phyloP scores from a whole-genome alignment of 2,113 vertebrate species.

The Todiramphus saurophagus region DNA sequence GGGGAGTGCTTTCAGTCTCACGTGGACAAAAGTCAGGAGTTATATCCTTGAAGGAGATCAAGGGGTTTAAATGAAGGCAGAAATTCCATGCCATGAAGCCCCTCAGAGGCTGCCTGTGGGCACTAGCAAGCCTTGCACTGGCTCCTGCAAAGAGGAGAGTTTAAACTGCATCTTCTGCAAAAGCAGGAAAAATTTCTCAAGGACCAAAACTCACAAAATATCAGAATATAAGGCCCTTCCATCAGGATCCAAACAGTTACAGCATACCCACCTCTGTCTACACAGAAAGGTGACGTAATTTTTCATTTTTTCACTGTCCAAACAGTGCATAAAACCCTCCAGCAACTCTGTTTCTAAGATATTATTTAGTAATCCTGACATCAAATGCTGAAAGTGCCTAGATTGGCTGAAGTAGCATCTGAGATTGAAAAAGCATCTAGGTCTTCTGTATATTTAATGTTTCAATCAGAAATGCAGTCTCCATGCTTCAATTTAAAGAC shows the following conservation, averaged over 20 bases:
- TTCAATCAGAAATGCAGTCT: not conserved
- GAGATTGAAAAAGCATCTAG: not conserved
- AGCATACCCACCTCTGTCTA: not conserved
- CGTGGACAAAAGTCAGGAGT: not conserved
- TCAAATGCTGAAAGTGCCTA: not conserved
- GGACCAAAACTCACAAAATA: not conserved
- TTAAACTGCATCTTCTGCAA: not conserved
- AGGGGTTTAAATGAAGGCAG: not conserved
- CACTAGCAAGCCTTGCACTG: not conserved
- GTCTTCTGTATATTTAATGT: constrained; percentile 29
- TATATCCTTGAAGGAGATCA: not conserved
- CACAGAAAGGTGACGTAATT: not conserved
- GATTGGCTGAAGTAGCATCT: not conserved
- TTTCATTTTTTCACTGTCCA: not conserved
- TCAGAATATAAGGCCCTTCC: not conserved
- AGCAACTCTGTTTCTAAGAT: not conserved
- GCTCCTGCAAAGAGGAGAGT: not conserved
- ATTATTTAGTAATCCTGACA: not conserved
- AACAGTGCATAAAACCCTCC: not conserved
- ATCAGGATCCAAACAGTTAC: not conserved
- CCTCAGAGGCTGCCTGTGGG: not conserved
- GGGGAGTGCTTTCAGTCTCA: not conserved
- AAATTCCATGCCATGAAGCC: not conserved
- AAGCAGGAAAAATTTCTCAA: not conserved
- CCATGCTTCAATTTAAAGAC: not conserved